Base-by-base conservation (phyloP, 2,113 vertebrate species). In the Pollimyrus isidori region DNA sequence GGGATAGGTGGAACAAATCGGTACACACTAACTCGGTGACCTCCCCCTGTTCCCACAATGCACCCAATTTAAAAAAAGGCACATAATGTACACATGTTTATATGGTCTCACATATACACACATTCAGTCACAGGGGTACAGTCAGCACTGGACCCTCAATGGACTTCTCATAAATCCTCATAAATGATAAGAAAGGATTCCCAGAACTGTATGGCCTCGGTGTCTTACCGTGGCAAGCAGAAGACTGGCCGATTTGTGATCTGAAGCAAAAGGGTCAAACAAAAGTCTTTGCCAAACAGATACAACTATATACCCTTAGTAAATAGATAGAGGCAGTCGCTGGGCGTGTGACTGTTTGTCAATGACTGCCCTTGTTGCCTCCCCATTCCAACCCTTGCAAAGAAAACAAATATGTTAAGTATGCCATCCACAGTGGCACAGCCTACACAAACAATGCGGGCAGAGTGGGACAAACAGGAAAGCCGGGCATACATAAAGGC, bases 321-420 rank as follows among this genome's bases (percentile, higher is more conserved):
- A 91, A 92, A 93, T 92, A 92, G 91, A 92, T 93, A 91, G 89
- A 91, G 93, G 92, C 84, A 93, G 90, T 92, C 89, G 86, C 90
- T 88, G 92, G 96, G 93, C 94, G 91, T 65, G 90, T 87, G 92
- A 94, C 94, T 96, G 94, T 95, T 93, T 92, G 92, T 96, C 93
- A 96, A 96, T 94, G 94, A 56, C 89, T 11, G 56, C 90, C 92
- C 94, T 96, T 96, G 95, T 96, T 39, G 15, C 85, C 52, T 56
- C 52, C 89, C 26, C 62, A 90, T 91, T 89, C 89, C 92, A 93
- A 94, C 94, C 95, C 95, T 94, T 93, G 93, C 93, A 95, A 95
- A 95, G 91, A 94, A 93, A 93, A 93, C 87, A 88, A 88, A 92
- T 90, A 95, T 95, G 95, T 94, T 92, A 93, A 93, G 93, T 93